Percentiles rank a stretch among this genome's conserved stretches.
Evolutionary conservation across 2,113 vertebrate genomes (phyloP).

Genomic region (Oncorhynchus mykiss): DNA sequence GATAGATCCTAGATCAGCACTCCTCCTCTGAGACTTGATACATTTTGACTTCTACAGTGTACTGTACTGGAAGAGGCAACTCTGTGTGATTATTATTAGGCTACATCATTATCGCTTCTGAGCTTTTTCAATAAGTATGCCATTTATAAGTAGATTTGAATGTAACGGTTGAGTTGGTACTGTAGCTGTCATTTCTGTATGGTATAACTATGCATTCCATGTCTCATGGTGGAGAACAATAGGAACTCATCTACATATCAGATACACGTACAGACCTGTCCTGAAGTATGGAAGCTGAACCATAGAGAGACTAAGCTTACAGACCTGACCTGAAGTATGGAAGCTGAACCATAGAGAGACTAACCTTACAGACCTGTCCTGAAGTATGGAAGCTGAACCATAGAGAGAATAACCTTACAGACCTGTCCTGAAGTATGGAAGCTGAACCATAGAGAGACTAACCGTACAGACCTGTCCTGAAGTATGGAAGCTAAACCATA

Average conservation of each 20-base stretch:
- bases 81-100: neutral
- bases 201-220: constrained; percentile 73
- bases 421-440: too few species aligned
- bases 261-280: constrained; percentile 56
- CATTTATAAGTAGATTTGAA: constrained; percentile 48
- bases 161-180: constrained; percentile 53
- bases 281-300: constrained; percentile 33
- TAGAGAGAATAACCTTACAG: too few species aligned
- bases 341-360: too few species aligned
- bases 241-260: constrained; percentile 51
- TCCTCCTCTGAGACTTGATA: too few species aligned
- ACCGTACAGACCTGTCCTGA: too few species aligned
- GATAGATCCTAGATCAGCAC: too few species aligned
- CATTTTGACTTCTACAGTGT: constrained; percentile 24
- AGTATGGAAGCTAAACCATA: too few species aligned
- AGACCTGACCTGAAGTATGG: too few species aligned
- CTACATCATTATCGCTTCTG: constrained; percentile 22
- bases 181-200: constrained; percentile 35
- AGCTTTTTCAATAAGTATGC: neutral
- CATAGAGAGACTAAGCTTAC: too few species aligned
- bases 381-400: too few species aligned
- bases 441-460: too few species aligned
- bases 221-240: constrained; percentile 41
- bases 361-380: too few species aligned
- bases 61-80: neutral